These are phyloP conservation scores for Mayetiola destructor DNA, from an alignment of 2,888 invertebrate species.

Conservation along the genomic window DNA sequence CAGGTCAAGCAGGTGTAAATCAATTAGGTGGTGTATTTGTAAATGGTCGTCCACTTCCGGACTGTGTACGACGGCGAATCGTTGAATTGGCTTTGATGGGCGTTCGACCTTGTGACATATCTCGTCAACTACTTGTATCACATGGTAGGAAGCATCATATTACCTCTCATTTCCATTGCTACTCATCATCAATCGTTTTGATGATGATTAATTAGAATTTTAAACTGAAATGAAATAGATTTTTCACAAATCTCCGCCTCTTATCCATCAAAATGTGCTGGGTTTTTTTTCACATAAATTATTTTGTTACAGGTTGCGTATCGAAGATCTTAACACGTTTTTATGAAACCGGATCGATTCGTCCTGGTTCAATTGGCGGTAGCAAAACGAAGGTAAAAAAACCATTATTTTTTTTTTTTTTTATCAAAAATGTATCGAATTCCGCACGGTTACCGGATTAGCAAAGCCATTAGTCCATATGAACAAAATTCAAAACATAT, in stretches of 20 bases:
- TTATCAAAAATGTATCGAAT: too few species aligned
- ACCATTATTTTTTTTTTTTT: too few species aligned
- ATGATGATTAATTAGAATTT: not conserved
- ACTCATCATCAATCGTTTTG: not conserved
- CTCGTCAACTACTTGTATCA: conserved; percentile 83
- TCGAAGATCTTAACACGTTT: conserved; percentile 92
- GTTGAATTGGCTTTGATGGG: conserved; percentile 90
- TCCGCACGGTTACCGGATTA: too few species aligned
- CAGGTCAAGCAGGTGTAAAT: conserved; percentile 95
- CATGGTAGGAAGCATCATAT: conserved; percentile 45
- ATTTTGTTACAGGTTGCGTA: conserved; percentile 52
- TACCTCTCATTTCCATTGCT: too few species aligned
- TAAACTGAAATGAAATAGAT: too few species aligned
- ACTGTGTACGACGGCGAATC: conserved; percentile 82
- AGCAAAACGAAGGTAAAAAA: conserved; percentile 90
- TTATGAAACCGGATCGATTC: conserved; percentile 92
- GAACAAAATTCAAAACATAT: too few species aligned
- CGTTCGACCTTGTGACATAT: conserved; percentile 92
- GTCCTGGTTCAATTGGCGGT: conserved; percentile 89
- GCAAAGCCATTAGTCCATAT: too few species aligned
- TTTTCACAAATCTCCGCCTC: too few species aligned
- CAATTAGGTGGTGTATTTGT: conserved; percentile 95
- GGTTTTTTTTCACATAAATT: not conserved
- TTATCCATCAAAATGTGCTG: not conserved
- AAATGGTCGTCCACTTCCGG: conserved; percentile 91